Conservation (phyloP, 2,113 vertebrate genomes). For the Serilophus lunatus region DNA sequence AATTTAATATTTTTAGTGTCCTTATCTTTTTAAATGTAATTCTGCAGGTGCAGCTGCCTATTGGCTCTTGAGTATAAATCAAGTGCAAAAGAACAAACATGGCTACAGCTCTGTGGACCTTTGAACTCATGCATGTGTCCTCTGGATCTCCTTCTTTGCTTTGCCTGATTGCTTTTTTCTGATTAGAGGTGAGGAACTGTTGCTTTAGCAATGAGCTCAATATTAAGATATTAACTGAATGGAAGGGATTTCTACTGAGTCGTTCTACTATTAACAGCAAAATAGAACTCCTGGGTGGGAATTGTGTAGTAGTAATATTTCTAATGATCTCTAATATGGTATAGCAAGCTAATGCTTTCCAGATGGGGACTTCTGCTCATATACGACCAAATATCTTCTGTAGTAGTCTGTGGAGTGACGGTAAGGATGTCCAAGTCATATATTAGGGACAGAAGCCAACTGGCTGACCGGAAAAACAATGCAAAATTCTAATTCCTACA, state of each 20-base stretch:
- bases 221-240: neutral
- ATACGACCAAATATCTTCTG: neutral
- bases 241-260: neutral
- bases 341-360: neutral
- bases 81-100: neutral
- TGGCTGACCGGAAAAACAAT: neutral
- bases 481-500: neutral
- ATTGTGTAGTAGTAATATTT: neutral
- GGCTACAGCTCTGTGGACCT: neutral
- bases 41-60: neutral
- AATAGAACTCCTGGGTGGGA: neutral
- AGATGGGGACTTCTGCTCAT: accelerated
- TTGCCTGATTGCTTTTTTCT: neutral
- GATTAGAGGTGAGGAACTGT: neutral
- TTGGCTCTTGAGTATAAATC: neutral
- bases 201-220: neutral
- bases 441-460: neutral
- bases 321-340: accelerated
- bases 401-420: neutral
- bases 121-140: neutral
- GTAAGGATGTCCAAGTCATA: neutral
- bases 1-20: neutral
- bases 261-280: neutral
- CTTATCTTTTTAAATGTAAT: neutral
- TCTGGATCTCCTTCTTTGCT: neutral